Conservation (phyloP, 2,797 vertebrate genomes). For the Enteromius anoplus region DNA sequence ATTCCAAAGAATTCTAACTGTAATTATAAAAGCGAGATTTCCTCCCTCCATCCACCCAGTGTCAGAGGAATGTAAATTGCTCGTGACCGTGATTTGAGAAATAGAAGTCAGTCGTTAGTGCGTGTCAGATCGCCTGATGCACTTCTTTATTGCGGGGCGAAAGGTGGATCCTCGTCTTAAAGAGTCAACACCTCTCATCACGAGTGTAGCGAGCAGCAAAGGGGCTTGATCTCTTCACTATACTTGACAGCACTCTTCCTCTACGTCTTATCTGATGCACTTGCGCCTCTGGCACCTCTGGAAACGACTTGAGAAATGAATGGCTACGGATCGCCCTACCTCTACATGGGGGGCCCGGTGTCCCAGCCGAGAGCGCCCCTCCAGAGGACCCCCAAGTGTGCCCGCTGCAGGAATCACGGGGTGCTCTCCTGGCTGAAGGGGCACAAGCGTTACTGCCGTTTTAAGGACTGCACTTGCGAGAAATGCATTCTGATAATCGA, state of each 20-base stretch:
- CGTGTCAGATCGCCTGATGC: conserved; percentile 70
- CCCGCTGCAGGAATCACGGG: conserved; percentile 94
- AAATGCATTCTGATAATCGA: conserved; percentile 98
- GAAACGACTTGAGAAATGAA: conserved; percentile 80
- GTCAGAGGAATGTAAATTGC: conserved; percentile 46
- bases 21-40: not conserved
- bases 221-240: conserved; percentile 62
- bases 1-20: not conserved
- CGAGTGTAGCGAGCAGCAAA: conserved; percentile 66
- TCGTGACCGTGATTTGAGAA: conserved; percentile 61
- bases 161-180: conserved; percentile 71
- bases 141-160: conserved; percentile 67
- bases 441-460: conserved; percentile 96
- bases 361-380: conserved; percentile 90
- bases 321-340: conserved; percentile 93
- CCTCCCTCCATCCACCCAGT: conserved; percentile 21
- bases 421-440: conserved; percentile 97
- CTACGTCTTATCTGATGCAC: conserved; percentile 61
- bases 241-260: conserved; percentile 55
- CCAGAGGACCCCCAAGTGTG: conserved; percentile 95
- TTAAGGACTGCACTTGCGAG: conserved; percentile 97
- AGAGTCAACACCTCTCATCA: conserved; percentile 68
- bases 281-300: conserved; percentile 50
- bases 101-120: conserved; percentile 69
- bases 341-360: conserved; percentile 94